Evolutionary conservation across 2,797 vertebrate genomes (phyloP), one percentile per base, ranked within the genome.

Genomic region (Poliocrania exsul): DNA sequence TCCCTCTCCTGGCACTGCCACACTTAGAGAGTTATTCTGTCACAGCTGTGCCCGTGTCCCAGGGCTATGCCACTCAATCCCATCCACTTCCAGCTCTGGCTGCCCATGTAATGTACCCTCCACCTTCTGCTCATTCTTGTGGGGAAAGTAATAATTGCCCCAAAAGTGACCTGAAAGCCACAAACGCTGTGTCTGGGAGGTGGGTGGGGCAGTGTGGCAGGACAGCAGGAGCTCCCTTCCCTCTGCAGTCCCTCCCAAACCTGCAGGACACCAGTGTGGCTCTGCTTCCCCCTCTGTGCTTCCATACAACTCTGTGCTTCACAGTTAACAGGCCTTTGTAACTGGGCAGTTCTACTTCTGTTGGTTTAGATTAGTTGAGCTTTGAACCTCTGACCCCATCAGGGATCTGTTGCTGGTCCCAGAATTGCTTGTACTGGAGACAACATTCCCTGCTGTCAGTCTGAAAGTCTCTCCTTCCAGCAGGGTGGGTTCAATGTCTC

Each of bases 61-160:
- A 8, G 44, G 37, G 49, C 73, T 47, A 50, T 44, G 5, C 37
- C 82, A 25, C 29, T 12, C 28, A 4, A 23, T 2, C 16, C 25
- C 47, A 11, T 26, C 54, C 47, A 2, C 54, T 42, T n/a, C 72
- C 42, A 66, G 35, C 72, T 54, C 16, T 31, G 64, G 20, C 31
- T 31, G 1, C 21, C 42, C 24, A 8, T 28, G 47, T 13, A 29
- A 18, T 7, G 16, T 1, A 31, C 13, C 38, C 4, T 1, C 64
- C 51, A 61, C 38, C n/a, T 82, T 46, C 56, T 50, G 11, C 44
- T 81, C n/a, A 2, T 54, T 42, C 35, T 20, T 16, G 11, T n/a
- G 53, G 16, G 17, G 35, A 25, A 54, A 40, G 67, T 13, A 72
- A 20, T 7, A 67, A 56, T 3, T 75, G 51, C 23, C 49, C 20